Evolutionary conservation across 2,797 vertebrate species (phyloP).

Genomic region (Huso huso): DNA sequence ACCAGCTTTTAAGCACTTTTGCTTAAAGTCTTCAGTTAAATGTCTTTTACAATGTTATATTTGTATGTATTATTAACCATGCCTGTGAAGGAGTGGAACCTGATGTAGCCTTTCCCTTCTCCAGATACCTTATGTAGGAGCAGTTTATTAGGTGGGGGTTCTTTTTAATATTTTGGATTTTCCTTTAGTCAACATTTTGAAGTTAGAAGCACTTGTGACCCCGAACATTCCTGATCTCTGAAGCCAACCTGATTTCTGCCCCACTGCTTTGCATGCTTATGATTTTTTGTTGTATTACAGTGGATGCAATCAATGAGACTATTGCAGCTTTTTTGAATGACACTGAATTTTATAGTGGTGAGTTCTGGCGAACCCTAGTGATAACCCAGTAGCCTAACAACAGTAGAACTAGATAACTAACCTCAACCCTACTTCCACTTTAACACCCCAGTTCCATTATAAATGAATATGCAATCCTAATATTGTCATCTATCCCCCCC

Average conservation of each 20-base stretch:
- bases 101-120: too few relatives aligned
- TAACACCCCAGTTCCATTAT: constrained; percentile 33
- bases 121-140: too few relatives aligned
- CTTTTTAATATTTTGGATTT: not conserved
- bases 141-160: not conserved
- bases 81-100: too few relatives aligned
- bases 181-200: too few relatives aligned
- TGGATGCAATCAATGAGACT: constrained; percentile 99
- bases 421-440: constrained; percentile 48
- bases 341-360: constrained; percentile 98
- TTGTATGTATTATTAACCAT: too few relatives aligned
- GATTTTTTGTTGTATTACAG: constrained; percentile 84
- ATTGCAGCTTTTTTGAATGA: constrained; percentile 97
- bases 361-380: constrained; percentile 82
- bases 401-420: constrained; percentile 66
- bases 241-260: constrained; percentile 25
- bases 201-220: too few relatives aligned
- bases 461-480: constrained; percentile 3
- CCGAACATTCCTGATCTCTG: not conserved
- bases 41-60: too few relatives aligned
- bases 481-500: constrained; percentile 29
- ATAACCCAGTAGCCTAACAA: constrained; percentile 45
- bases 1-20: too few relatives aligned
- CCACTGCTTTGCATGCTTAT: constrained; percentile 49
- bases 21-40: too few relatives aligned